Evolutionary conservation across 2,888 invertebrate genomes (phyloP), one percentile per base, ranked within the genome.

Genomic region (Patella ulyssiponensis): DNA sequence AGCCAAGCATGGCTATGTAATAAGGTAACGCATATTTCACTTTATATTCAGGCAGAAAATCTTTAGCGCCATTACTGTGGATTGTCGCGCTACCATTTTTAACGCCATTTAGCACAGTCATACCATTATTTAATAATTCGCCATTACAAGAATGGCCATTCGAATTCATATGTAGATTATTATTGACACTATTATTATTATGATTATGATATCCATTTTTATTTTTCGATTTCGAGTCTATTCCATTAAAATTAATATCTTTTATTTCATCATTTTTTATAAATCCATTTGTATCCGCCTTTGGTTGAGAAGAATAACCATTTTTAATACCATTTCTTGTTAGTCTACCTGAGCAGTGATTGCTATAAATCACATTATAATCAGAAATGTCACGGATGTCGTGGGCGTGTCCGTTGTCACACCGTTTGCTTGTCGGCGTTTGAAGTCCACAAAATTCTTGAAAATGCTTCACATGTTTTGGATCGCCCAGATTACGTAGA

Each of bases 1-100:
- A 85, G 14, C 86, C 83, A 73, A 86, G 78, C 23, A 80, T 79
- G 52, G 87, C 86, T 15, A 84, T 69, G 75, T 83, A 87, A 71
- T 85, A 84, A 2, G 88, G 69, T 11, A 82, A 72, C 33, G 75
- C 80, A 78, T 85, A 82, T 69, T 78, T 82, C 44, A 86, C 82
- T 3, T 58, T 70, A 44, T 77, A 77, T 20, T 71, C 64, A 51
- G 76, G 33, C 14, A 64, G 14, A 14, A 71, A 11, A 33, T 44
- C 4, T n/a, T 51, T 75, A 64, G n/a, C 0, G 53, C 20, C 71
- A 71, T 20, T 17, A 70, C 12, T 53, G 71, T 27, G 20, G 51
- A 17, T 51, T 54, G 23, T 75, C 69, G 11, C 23, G 69, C 12
- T 20, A 20, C 44, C 53, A 20, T 71, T 51, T 73, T 17, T 64